Percentiles rank a stretch among this genome's conserved stretches.
Conservation (phyloP, 2,113 vertebrate species). For the Martes martes region DNA sequence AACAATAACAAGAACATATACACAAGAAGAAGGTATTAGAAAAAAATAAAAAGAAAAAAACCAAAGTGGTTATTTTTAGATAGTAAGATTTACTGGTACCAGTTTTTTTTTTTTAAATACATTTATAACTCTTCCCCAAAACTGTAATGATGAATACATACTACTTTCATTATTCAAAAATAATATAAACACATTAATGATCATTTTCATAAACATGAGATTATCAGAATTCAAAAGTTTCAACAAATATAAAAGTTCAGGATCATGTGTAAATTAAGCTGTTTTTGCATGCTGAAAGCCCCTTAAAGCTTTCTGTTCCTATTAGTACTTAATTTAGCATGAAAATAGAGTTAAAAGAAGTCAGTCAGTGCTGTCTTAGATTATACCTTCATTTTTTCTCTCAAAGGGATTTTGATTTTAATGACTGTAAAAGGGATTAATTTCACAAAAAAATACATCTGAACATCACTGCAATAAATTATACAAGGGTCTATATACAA, state of each 20-base stretch:
- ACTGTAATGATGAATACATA: not conserved
- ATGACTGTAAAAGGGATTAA: not conserved
- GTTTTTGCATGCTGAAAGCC: not conserved
- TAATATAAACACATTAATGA: not conserved
- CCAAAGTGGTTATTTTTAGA: conserved; percentile 3
- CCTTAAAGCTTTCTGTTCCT: not conserved
- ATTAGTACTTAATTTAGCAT: not conserved
- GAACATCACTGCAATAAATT: not conserved
- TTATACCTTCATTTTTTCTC: not conserved
- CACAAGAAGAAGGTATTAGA: not conserved
- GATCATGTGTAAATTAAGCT: not conserved
- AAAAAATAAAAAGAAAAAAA: conserved; percentile 22
- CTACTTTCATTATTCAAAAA: conserved; percentile 25
- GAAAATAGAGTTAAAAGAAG: conserved; percentile 28
- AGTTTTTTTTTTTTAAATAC: not conserved
- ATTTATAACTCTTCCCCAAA: not conserved
- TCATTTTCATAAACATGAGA: conserved; percentile 1
- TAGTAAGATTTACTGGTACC: not conserved
- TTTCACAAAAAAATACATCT: not conserved
- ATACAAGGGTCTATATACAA: not conserved
- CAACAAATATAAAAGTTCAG: not conserved
- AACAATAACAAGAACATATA: conserved; percentile 3
- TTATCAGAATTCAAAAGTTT: not conserved
- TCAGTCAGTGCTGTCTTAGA: not conserved
- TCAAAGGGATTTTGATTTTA: conserved; percentile 29